Conservation (phyloP, 2,888 invertebrate species). For the Ellobium chinense region DNA sequence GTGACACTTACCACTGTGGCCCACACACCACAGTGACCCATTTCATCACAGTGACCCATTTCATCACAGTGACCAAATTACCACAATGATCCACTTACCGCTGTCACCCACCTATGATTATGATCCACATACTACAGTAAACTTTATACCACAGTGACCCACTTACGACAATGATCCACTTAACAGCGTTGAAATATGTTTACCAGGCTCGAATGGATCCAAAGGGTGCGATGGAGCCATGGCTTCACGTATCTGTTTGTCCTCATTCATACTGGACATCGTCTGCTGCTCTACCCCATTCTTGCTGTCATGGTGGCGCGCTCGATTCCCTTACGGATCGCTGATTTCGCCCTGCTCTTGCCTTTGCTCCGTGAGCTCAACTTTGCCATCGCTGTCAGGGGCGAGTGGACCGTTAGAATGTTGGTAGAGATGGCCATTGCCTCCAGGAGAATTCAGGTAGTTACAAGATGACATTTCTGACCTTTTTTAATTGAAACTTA, state of each 20-base stretch:
- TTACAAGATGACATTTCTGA: no score
- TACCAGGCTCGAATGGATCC: conserved; percentile 13
- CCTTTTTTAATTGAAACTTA: no score
- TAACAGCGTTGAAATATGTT: no score
- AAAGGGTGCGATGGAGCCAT: background rate
- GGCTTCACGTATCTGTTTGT: background rate
- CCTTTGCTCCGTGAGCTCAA: background rate
- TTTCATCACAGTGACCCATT: no score
- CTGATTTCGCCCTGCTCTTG: background rate
- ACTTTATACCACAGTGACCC: no score
- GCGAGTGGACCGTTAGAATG: background rate
- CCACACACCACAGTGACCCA: no score
- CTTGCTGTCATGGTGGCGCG: background rate
- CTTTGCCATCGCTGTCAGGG: background rate
- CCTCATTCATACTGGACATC: conserved; percentile 15
- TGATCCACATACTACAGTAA: no score
- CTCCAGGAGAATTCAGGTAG: conserved; percentile 12
- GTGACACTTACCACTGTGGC: no score
- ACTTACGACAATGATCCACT: no score
- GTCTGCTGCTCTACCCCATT: background rate
- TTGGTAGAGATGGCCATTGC: background rate
- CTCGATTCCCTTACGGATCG: background rate
- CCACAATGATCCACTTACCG: no score
- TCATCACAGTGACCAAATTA: no score
- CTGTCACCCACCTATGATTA: no score